A percentile compares a stretch with the other conserved stretches of the same genome.
Evolutionary conservation across 1,140 invertebrate genomes (phyloP).

Genomic region (Metopolophium dirhodum): DNA sequence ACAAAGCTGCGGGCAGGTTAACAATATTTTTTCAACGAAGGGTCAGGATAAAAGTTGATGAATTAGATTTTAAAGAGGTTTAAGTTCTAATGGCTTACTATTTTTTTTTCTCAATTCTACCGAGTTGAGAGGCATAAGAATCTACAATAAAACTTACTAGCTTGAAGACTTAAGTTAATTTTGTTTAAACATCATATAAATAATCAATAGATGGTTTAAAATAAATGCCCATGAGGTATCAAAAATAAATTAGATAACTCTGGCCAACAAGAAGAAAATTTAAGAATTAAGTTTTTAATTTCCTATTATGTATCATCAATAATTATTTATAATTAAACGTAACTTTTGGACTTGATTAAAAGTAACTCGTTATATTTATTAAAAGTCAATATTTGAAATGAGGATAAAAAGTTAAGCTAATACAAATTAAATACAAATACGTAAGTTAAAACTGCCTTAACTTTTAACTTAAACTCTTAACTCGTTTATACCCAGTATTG

Average conservation of each 20-base stretch:
- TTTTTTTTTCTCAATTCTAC: not conserved
- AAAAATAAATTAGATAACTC: no score
- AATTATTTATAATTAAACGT: not conserved
- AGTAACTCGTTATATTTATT: not conserved
- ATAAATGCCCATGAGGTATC: no score
- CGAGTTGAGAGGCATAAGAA: not conserved
- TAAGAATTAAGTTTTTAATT: not conserved
- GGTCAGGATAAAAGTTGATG: not conserved
- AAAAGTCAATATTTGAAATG: not conserved
- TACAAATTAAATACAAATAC: not conserved
- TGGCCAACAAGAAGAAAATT: no score
- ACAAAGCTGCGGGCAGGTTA: not conserved
- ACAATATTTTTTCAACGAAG: not conserved
- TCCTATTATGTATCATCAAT: not conserved
- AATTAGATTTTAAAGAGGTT: not conserved
- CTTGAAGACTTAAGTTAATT: not conserved
- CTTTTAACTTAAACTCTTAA: not conserved
- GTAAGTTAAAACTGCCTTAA: no score
- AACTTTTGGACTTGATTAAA: not conserved
- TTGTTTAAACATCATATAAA: no score
- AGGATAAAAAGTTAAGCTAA: not conserved
- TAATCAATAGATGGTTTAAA: no score
- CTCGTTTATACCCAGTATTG: not conserved
- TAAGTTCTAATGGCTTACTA: not conserved
- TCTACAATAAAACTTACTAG: no score